Evolutionary conservation across 2,113 vertebrate species (phyloP), one percentile per base, ranked within the genome.

Genomic region (Syngnathoides biaculeatus): DNA sequence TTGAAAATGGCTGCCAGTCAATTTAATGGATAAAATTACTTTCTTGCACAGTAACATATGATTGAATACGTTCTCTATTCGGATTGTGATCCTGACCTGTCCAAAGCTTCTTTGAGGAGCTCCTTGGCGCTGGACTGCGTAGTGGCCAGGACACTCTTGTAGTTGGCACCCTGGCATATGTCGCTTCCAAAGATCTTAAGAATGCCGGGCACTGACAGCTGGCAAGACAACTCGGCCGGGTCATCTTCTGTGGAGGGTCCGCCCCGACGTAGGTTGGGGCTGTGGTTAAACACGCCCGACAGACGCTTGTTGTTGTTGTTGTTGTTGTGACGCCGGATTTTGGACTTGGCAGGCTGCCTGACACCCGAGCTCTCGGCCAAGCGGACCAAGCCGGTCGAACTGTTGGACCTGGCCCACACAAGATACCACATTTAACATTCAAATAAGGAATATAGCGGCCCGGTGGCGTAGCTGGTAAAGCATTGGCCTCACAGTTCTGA

Each of bases 301-400:
- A 93, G 72, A 45, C 86, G 71, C 48, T 52, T 52, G 48, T 52
- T 52, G 48, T 52, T 52, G 47, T 50, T 50, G 47, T 50, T 50
- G 84, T 92, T 90, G 83, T 92, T 92, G 88, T 93, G 92, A 14
- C 90, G 87, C 26, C 90, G 90, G 80, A 92, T 92, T 72, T 92
- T 93, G 84, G 85, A 92, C 72, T 91, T 92, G 80, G 91, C 91
- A 0, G 92, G 92, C 87, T 93, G 91, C 65, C 92, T 81, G 42
- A 93, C 86, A 0, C 86, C 84, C 0, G 65, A 82, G 47, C 88
- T 90, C 62, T 93, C 92, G 1, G 80, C 40, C 14, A 90, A 91
- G 50, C 77, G 88, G 38, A 85, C 79, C 0, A 85, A 88, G 79
- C 56, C 79, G 74, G 87, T 87, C 0, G 92, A 93, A 14, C 79